Evolutionary conservation across 2,113 vertebrate genomes (phyloP), one percentile per base, ranked within the genome.

Genomic region (Tyto alba): DNA sequence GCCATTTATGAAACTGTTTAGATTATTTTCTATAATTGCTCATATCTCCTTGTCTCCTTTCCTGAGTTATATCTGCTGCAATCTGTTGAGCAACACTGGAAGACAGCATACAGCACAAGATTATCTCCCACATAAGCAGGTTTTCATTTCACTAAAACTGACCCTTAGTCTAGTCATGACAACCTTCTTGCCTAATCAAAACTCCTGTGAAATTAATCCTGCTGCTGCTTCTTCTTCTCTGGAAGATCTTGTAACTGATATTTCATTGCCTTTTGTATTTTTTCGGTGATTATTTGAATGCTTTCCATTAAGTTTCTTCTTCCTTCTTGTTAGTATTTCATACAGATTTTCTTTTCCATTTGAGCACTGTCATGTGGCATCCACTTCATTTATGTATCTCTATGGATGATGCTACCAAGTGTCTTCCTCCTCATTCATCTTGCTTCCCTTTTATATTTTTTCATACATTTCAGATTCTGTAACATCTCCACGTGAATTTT

Each of bases 161-260:
- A 38, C 26, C 22, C 34, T 78, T 63, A 57, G 11, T n/a, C 13
- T 69, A 60, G 2, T 7, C 27, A 47, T 0, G 0, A 29, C 6
- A 45, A 30, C 4, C 12, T 45, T 50, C 16, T 47, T 40, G 11
- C 2, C 16, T 7, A 36, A 29, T 32, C 8, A 60, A 60, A 80
- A 80, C 56, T 73, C 26, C n/a, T 22, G 6, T 9, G 2, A 21
- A 41, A 32, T 10, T 60, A 47, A 68, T 55, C 40, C 66, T 45
- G 13, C 6, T 29, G 6, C 14, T 83, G 2, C 2, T 59, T 1
- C 15, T 36, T 53, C 41, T 78, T 56, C 23, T 68, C 18, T 23
- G 10, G 14, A 10, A 59, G 8, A 43, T 48, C 10, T 63, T 68
- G 13, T 26, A 71, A 47, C 6, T 50, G n/a, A 45, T 12, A 41